A percentile compares a stretch with the other conserved stretches of the same genome.
Evolutionary conservation across 92 coral and sea anemone genomes (phyloP).

Genomic region (Pocillopora meandrina): DNA sequence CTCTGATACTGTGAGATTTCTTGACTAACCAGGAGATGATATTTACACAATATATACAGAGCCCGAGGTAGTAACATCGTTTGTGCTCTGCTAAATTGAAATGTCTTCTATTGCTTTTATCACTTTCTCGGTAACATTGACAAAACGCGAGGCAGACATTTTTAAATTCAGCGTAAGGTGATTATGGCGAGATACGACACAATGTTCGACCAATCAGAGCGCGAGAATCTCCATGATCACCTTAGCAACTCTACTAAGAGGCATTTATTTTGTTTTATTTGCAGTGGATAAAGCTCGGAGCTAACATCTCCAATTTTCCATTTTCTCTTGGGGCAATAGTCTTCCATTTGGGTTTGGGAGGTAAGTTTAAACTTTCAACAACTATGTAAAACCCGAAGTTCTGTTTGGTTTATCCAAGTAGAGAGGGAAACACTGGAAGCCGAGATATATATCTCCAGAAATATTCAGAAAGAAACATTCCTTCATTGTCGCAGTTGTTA

Average conservation of each 20-base stretch:
- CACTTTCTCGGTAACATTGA: no score
- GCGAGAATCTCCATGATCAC: no score
- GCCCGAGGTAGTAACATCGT: no score
- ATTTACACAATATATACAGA: not conserved
- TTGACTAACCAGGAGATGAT: constrained; percentile 71
- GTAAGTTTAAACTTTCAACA: constrained; percentile 30
- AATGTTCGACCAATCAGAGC: no score
- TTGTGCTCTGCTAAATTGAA: no score
- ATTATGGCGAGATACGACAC: no score
- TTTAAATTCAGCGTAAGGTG: no score
- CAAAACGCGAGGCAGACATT: no score
- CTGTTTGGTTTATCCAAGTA: no score
- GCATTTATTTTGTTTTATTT: constrained; percentile 7
- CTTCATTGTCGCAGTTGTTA: not conserved
- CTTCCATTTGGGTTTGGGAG: constrained; percentile 96
- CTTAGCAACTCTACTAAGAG: not conserved
- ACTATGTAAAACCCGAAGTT: not conserved
- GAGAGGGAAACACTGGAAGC: not conserved
- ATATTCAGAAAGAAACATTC: no score
- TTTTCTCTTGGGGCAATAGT: constrained; percentile 87
- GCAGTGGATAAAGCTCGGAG: constrained; percentile 95
- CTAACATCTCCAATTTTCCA: constrained; percentile 90
- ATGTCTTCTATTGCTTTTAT: no score
- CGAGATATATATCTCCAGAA: no score
- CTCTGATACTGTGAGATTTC: constrained; percentile 65